A percentile compares a stretch with the other conserved stretches of the same genome.
Conservation (phyloP, 2,113 vertebrate species). For the Capreolus pygargus region DNA sequence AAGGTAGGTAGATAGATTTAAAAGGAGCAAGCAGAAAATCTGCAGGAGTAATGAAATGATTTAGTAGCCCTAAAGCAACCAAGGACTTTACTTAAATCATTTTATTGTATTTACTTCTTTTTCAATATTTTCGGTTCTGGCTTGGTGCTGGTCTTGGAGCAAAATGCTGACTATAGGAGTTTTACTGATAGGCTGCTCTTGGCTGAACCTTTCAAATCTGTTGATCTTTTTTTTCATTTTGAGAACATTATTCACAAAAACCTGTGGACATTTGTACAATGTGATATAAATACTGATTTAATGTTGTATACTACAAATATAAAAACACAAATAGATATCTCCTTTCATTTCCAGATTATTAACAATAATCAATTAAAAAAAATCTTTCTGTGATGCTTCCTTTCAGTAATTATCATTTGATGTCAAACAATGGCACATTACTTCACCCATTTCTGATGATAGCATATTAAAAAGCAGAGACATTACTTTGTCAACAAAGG, state of each 20-base stretch:
- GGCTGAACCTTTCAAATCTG: background rate
- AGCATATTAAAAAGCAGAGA: background rate
- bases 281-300: background rate
- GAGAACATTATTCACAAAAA: background rate
- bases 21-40: background rate
- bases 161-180: background rate
- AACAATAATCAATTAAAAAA: background rate
- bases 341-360: background rate
- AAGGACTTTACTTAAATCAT: background rate
- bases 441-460: background rate
- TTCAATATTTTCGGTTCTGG: background rate
- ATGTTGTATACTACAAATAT: background rate
- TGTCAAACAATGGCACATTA: background rate
- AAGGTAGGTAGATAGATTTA: background rate
- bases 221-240: background rate
- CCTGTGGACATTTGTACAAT: background rate
- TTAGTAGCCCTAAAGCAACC: background rate
- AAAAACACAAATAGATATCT: background rate
- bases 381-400: background rate
- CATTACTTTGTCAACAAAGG: background rate
- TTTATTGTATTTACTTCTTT: background rate
- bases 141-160: background rate
- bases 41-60: background rate
- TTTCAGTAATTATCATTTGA: conserved; percentile 25
- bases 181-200: background rate